A percentile compares a stretch with the other conserved stretches of the same genome.
Conservation (phyloP, 2,797 vertebrate genomes). For the Varecia variegata region DNA sequence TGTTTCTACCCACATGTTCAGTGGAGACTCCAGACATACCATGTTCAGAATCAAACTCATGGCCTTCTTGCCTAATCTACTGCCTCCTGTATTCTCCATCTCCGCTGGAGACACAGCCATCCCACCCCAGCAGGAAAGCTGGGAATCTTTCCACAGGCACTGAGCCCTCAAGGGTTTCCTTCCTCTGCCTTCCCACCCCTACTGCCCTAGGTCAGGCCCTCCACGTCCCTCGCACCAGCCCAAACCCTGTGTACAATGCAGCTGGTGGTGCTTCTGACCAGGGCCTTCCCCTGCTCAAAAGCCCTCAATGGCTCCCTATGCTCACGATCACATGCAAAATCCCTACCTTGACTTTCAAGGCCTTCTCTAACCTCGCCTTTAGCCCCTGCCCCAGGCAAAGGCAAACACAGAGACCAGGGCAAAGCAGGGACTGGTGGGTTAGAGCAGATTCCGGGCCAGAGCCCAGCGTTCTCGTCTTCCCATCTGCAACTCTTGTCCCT, state of each 20-base stretch:
- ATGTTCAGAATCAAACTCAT: not conserved
- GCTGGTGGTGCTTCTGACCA: not conserved
- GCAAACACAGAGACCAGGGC: not conserved
- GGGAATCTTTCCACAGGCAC: not conserved
- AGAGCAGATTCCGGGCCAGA: not conserved
- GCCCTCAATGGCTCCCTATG: not conserved
- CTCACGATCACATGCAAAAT: not conserved
- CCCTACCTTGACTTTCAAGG: not conserved
- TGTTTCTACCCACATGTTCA: not conserved
- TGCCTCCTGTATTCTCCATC: not conserved
- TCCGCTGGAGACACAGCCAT: not conserved
- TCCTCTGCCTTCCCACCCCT: fast-evolving
- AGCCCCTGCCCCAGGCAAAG: not conserved
- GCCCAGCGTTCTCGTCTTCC: not conserved
- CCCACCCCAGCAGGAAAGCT: not conserved
- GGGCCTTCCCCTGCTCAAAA: not conserved
- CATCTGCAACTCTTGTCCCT: not conserved
- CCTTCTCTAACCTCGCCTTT: not conserved
- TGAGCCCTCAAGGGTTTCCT: not conserved
- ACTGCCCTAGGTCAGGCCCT: not conserved
- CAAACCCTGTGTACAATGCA: not conserved
- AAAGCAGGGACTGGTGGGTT: not conserved
- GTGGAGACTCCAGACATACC: not conserved
- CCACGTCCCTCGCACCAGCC: not conserved
- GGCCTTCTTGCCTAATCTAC: not conserved